Conservation (phyloP, 2,113 vertebrate genomes). For the Illadopsis cleaveri region DNA sequence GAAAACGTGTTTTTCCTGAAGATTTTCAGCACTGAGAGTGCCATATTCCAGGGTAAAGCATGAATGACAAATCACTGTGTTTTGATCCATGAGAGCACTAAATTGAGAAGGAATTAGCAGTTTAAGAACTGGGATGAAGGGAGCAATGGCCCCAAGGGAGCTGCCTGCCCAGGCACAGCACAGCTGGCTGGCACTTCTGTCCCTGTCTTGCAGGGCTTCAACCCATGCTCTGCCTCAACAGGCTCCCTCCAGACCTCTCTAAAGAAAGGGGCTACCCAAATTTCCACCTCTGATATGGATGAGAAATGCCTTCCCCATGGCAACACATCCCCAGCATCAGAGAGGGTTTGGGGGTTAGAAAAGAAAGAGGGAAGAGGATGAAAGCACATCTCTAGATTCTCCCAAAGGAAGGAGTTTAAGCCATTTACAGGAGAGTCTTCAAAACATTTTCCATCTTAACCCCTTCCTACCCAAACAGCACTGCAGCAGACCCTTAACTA, state of each 20-base stretch:
- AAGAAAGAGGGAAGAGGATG: not conserved
- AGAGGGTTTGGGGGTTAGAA: not conserved
- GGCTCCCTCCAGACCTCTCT: not conserved
- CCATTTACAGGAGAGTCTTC: not conserved
- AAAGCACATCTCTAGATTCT: not conserved
- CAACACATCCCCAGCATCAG: not conserved
- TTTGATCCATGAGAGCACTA: not conserved
- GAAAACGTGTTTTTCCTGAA: slow-evolving; percentile 29
- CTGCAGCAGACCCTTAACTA: not conserved
- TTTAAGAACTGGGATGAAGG: not conserved
- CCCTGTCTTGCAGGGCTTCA: not conserved
- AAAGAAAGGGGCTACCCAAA: not conserved
- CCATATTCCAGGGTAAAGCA: not conserved
- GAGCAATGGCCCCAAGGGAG: not conserved
- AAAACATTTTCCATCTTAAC: not conserved
- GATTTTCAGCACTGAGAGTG: not conserved
- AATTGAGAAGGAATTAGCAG: not conserved
- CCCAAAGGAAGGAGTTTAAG: not conserved
- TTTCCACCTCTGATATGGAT: fast-evolving
- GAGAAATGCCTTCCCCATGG: not conserved
- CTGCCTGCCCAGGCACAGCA: not conserved
- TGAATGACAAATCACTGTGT: not conserved
- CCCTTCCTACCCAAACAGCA: not conserved
- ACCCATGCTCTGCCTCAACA: not conserved
- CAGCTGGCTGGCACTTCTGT: not conserved